Conservation (phyloP, 2,113 vertebrate species). For the Pithys albifrons region DNA sequence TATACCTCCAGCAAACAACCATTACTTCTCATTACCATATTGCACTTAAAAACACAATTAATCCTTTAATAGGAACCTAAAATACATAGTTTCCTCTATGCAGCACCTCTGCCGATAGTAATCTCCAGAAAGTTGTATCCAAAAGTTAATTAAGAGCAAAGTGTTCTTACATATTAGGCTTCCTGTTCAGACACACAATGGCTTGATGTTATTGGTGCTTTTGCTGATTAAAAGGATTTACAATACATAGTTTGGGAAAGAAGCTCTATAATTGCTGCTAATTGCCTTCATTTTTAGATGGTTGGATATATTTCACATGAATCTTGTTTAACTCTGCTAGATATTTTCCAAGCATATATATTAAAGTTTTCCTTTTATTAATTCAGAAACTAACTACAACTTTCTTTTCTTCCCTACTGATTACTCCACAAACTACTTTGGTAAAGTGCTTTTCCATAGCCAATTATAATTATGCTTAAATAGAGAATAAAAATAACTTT, state of each 20-base stretch:
- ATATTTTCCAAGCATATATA: constrained; percentile 48
- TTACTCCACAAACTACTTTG: not conserved
- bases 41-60: constrained; percentile 70
- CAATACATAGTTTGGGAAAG: constrained; percentile 55
- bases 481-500: constrained; percentile 35
- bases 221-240: constrained; percentile 51
- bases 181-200: constrained; percentile 59
- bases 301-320: constrained; percentile 55
- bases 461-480: constrained; percentile 32
- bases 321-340: constrained; percentile 16
- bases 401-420: constrained; percentile 1
- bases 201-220: constrained; percentile 28
- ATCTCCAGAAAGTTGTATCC: constrained; percentile 42
- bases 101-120: not conserved
- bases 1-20: constrained; percentile 64
- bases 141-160: constrained; percentile 46
- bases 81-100: constrained; percentile 50
- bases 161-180: constrained; percentile 16
- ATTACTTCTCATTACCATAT: constrained; percentile 60
- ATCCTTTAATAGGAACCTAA: constrained; percentile 64
- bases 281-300: constrained; percentile 57
- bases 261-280: constrained; percentile 64
- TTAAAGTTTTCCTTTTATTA: constrained; percentile 53
- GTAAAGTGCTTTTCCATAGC: not conserved
- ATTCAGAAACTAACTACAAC: not conserved